These are phyloP conservation scores for Agrotis ipsilon DNA, from an alignment of 2,888 invertebrate genomes.

Conservation along the genomic window DNA sequence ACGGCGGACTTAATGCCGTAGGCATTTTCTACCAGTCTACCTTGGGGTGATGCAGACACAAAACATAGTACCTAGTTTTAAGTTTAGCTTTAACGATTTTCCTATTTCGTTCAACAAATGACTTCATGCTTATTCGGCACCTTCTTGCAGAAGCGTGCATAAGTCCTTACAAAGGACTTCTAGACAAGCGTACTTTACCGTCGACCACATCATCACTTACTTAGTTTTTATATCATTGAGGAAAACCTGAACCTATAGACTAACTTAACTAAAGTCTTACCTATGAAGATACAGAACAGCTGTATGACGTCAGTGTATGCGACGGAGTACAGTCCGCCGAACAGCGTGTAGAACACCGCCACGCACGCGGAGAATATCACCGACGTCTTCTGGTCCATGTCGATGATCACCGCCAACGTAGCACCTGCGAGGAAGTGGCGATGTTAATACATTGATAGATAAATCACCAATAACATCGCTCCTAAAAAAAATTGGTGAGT, in stretches of 20 bases:
- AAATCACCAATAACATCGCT: neutral
- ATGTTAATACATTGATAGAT: neutral
- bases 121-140: neutral
- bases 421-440: conserved; percentile 92
- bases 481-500: neutral
- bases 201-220: too few species aligned
- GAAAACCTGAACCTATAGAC: too few species aligned
- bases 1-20: too few species aligned
- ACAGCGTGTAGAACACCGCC: conserved; percentile 99
- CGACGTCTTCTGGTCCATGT: conserved; percentile 97
- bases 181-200: too few species aligned
- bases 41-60: too few species aligned
- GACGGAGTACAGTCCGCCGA: conserved; percentile 99
- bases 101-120: too few species aligned
- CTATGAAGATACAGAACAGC: conserved; percentile 98
- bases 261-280: conserved; percentile 30
- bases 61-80: too few species aligned
- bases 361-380: conserved; percentile 99
- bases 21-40: too few species aligned
- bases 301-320: conserved; percentile 99
- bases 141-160: too few species aligned
- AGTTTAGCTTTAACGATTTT: neutral
- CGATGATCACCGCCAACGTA: conserved; percentile 98
- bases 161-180: too few species aligned
- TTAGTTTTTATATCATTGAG: too few species aligned